Percentiles rank a stretch among this genome's conserved stretches.
Evolutionary conservation across 2,113 vertebrate genomes (phyloP).

Genomic region (Mesoclemmys tuberculata): DNA sequence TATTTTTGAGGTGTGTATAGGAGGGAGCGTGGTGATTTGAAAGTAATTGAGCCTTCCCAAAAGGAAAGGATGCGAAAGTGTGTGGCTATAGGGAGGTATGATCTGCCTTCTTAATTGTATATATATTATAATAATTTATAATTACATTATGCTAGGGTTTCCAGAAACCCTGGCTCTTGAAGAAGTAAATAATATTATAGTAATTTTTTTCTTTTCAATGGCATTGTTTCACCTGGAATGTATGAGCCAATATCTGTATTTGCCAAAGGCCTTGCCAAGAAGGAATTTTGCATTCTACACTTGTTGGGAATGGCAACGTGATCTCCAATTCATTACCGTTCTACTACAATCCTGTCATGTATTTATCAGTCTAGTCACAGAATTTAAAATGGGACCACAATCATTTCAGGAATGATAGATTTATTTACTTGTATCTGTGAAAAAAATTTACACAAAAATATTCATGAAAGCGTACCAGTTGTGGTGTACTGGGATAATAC

Average conservation of each 20-base stretch:
- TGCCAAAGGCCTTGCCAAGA: neutral
- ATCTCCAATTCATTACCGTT: conserved; percentile 29
- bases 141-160: conserved; percentile 30
- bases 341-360: conserved; percentile 1
- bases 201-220: conserved; percentile 18
- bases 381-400: conserved; percentile 72
- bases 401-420: conserved; percentile 64
- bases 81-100: neutral
- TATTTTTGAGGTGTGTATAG: neutral
- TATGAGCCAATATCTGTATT: neutral
- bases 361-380: conserved; percentile 53
- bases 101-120: conserved; percentile 5
- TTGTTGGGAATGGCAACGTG: conserved; percentile 5
- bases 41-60: neutral
- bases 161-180: conserved; percentile 34
- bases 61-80: neutral
- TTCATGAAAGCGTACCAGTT: conserved; percentile 58
- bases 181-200: neutral
- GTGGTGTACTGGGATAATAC: conserved; percentile 48
- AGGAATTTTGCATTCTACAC: conserved; percentile 1
- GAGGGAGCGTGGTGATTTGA: neutral
- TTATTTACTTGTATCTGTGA: conserved; percentile 74
- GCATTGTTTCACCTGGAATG: conserved; percentile 31
- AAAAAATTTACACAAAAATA: conserved; percentile 64
- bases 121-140: conserved; percentile 28